Conservation (phyloP, 1,140 invertebrate species). For the Scaptomyza montana region DNA sequence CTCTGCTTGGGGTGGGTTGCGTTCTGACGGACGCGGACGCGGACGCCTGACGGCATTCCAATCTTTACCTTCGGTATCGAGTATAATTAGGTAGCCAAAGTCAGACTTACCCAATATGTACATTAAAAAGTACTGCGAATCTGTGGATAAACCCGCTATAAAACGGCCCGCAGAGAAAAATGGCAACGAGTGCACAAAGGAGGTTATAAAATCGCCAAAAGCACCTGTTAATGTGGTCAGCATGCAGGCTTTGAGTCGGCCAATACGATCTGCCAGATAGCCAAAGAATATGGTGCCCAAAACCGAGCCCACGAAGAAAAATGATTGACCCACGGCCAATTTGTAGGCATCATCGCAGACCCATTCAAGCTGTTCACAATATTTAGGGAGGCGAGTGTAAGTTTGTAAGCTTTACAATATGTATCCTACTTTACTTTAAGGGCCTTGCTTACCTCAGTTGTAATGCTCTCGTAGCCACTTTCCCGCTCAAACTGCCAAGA, state of each 20-base stretch:
- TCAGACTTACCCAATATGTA: conserved; percentile 87
- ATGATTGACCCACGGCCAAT: conserved; percentile 85
- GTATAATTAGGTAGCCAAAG: no score
- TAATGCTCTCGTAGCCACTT: conserved; percentile 85
- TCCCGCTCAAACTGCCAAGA: conserved; percentile 84
- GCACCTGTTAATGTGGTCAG: conserved; percentile 85
- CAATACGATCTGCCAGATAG: conserved; percentile 85
- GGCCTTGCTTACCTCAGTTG: conserved; percentile 84
- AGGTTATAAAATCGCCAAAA: conserved; percentile 85
- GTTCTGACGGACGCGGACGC: no score
- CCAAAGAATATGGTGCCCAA: conserved; percentile 86
- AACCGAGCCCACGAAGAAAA: conserved; percentile 86
- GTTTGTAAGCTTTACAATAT: not conserved
- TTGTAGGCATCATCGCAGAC: conserved; percentile 86
- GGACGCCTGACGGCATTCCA: no score
- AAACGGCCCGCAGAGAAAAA: conserved; percentile 85
- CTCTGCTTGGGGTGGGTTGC: no score
- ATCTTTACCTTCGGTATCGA: no score
- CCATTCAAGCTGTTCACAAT: conserved; percentile 85
- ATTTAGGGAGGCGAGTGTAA: conserved; percentile 33
- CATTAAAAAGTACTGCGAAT: conserved; percentile 86
- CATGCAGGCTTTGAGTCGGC: conserved; percentile 85
- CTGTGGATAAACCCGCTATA: conserved; percentile 85
- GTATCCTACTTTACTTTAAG: conserved; percentile 54
- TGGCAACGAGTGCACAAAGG: conserved; percentile 83